Evolutionary conservation across 2,113 vertebrate genomes (phyloP).

Genomic region (Phyllostomus hastatus): DNA sequence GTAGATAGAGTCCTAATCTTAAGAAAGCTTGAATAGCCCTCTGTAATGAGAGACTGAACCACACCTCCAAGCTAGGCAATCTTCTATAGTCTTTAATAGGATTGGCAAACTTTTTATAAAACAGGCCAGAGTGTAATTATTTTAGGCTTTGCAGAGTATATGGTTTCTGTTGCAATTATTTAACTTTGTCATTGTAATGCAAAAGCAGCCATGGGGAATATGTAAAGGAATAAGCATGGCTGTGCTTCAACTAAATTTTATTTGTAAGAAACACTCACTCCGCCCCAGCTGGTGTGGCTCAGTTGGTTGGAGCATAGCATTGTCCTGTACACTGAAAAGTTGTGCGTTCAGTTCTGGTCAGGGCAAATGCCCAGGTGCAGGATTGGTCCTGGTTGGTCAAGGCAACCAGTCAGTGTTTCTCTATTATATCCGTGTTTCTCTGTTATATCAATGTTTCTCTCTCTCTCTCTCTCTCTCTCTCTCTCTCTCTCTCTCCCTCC

Average conservation of each 20-base stretch:
- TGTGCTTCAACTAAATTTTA: slow-evolving; percentile 1
- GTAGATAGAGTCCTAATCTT: neutral
- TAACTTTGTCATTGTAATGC: neutral
- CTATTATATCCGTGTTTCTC: no score
- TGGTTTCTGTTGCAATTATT: neutral
- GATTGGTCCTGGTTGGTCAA: no score
- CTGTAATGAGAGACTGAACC: neutral
- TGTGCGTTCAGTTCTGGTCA: no score
- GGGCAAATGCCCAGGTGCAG: no score
- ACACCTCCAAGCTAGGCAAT: neutral
- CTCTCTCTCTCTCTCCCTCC: no score
- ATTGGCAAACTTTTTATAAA: neutral
- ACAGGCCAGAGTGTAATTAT: neutral
- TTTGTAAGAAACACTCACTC: neutral
- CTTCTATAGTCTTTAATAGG: neutral
- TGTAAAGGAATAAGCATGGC: neutral
- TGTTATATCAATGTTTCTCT: no score
- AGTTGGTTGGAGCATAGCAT: no score
- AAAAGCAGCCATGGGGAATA: neutral
- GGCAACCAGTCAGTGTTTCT: no score
- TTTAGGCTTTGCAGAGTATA: neutral
- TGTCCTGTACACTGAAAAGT: no score
- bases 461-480: no score
- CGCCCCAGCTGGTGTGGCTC: no score
- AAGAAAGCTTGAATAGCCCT: neutral